These are phyloP conservation scores for Enteromius argenteus DNA, from an alignment of 2,797 vertebrate species.

Conservation along the genomic window DNA sequence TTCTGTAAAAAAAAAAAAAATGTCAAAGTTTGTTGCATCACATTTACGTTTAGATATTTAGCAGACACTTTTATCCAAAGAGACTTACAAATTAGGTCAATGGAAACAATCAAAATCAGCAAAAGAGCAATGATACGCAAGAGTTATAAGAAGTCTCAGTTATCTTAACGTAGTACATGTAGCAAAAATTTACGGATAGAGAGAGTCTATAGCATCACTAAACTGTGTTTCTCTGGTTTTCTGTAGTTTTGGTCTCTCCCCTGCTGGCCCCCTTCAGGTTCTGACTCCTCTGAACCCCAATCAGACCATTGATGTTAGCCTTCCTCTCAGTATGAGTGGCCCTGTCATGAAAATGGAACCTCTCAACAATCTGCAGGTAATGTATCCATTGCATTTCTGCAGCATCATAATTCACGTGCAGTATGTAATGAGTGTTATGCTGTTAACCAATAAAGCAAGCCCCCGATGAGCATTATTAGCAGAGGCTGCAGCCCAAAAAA, in stretches of 20 bases:
- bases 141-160: no score
- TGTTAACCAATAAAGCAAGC: neutral
- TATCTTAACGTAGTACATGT: no score
- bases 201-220: neutral
- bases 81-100: no score
- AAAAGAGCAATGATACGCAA: no score
- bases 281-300: constrained; percentile 91
- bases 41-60: no score
- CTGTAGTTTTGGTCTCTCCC: constrained; percentile 91
- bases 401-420: neutral
- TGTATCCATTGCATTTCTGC: neutral
- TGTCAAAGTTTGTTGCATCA: neutral
- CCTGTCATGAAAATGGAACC: constrained; percentile 99
- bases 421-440: neutral
- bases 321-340: constrained; percentile 91
- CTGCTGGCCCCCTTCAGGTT: constrained; percentile 93
- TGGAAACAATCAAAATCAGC: no score
- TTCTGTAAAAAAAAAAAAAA: neutral
- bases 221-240: constrained; percentile 22
- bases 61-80: no score
- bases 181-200: no score
- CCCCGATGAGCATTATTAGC: neutral
- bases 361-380: constrained; percentile 95
- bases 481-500: neutral
- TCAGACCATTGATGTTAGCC: constrained; percentile 90